These are phyloP conservation scores for Myotis findleyi DNA, from an alignment of 2,797 vertebrate species.

Conservation along the genomic window DNA sequence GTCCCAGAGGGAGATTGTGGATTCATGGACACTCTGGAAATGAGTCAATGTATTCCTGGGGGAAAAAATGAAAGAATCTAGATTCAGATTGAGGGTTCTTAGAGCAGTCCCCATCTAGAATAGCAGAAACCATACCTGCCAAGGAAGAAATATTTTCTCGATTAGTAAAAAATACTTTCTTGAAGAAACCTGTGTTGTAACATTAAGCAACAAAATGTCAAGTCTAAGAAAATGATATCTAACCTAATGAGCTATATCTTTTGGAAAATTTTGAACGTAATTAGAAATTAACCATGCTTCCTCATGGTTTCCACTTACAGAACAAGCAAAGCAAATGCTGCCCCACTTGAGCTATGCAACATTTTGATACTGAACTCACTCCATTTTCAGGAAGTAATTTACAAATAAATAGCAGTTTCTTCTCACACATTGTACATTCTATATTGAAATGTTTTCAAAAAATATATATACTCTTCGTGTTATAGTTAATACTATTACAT, in stretches of 20 bases:
- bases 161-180: not conserved
- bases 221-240: not conserved
- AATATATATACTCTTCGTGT: not conserved
- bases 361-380: not conserved
- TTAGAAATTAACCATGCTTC: not conserved
- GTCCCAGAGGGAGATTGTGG: not conserved
- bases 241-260: not conserved
- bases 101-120: not conserved
- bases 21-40: not conserved
- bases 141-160: not conserved
- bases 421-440: not conserved
- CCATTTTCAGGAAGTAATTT: not conserved
- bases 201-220: not conserved
- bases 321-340: not conserved
- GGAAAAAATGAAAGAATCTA: not conserved
- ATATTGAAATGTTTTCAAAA: not conserved
- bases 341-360: not conserved
- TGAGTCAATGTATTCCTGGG: not conserved
- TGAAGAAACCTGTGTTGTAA: not conserved
- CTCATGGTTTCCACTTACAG: rapidly evolving
- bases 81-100: not conserved
- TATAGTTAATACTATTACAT: not conserved
- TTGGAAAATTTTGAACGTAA: not conserved
- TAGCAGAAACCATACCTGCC: not conserved
- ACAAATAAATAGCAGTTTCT: not conserved